phyloP scores from a whole-genome alignment of 2,888 invertebrate genomes.

The Lasioglossum pauxillum region DNA sequence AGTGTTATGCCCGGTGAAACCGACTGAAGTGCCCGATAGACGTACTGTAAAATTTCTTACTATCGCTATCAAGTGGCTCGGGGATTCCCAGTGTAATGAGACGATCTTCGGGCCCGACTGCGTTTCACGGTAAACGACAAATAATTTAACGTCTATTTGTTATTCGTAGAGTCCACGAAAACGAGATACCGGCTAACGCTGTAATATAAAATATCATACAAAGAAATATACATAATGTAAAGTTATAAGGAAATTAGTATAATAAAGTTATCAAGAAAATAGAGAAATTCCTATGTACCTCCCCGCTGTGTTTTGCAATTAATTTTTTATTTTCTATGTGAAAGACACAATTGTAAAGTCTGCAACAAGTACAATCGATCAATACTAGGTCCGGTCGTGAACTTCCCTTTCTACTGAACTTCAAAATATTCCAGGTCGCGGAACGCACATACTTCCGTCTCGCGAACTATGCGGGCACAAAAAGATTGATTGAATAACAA shows the following conservation, averaged over 20 bases:
- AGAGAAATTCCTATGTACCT: neutral
- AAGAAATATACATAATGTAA: neutral
- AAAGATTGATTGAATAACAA: neutral
- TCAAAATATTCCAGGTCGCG: neutral
- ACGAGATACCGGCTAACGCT: neutral
- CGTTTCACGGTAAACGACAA: neutral
- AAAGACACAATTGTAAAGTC: neutral
- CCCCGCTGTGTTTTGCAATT: too few relatives aligned
- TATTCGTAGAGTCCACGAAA: too few relatives aligned
- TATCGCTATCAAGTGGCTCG: neutral
- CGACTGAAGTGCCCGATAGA: neutral
- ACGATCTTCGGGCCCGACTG: neutral
- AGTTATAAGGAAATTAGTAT: too few relatives aligned
- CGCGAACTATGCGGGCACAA: neutral
- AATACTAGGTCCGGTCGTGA: neutral
- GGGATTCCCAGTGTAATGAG: neutral
- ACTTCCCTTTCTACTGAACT: neutral
- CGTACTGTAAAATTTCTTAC: slow-evolving; percentile 3
- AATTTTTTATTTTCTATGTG: too few relatives aligned
- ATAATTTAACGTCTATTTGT: neutral
- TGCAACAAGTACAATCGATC: neutral
- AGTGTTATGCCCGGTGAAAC: neutral
- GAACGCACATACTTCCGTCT: neutral
- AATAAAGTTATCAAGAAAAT: too few relatives aligned
- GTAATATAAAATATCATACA: neutral